Evolutionary conservation across 2,113 vertebrate species (phyloP).

Genomic region (Bubo bubo): DNA sequence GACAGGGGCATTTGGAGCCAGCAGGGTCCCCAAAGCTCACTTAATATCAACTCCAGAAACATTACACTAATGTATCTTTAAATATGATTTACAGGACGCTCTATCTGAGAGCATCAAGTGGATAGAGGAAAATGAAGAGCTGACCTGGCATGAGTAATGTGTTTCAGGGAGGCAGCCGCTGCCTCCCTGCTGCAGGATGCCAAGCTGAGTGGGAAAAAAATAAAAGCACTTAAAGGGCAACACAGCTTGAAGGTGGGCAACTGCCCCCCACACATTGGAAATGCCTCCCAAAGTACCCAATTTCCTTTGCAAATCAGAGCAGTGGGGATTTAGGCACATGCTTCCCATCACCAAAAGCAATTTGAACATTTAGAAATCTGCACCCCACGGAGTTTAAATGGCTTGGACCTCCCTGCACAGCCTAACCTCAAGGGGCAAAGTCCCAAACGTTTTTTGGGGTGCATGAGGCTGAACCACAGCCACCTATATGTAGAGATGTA

Average conservation of each 20-base stretch:
- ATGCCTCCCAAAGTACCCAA: accelerated
- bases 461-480: background rate
- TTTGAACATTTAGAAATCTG: background rate
- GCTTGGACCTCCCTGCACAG: accelerated
- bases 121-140: background rate
- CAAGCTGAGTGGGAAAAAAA: background rate
- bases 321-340: background rate
- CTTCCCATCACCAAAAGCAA: background rate
- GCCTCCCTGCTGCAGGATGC: background rate
- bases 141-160: background rate
- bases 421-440: background rate
- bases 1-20: constrained; percentile 21
- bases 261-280: background rate
- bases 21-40: constrained; percentile 30
- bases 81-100: constrained; percentile 64
- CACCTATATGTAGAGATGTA: accelerated
- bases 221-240: background rate
- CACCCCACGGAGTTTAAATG: background rate
- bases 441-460: background rate
- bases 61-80: constrained; percentile 62
- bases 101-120: background rate
- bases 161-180: background rate
- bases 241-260: no score
- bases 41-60: constrained; percentile 58
- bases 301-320: background rate